phyloP scores from a whole-genome alignment of 2,888 invertebrate genomes.

The Patella caerulea region DNA sequence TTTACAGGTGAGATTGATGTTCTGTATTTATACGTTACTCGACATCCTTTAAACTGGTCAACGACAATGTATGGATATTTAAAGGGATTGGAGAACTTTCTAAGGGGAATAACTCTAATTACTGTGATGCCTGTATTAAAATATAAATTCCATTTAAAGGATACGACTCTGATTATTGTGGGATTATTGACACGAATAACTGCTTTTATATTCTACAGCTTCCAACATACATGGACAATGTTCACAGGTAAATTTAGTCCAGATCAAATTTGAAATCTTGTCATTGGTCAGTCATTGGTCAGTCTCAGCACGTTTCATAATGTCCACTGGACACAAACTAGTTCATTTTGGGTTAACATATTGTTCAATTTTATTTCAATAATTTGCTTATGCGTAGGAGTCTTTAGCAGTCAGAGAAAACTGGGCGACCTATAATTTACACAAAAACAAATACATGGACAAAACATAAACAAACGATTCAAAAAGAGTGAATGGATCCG shows the following conservation, averaged over 20 bases:
- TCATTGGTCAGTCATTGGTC: too few relatives aligned
- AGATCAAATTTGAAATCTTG: too few relatives aligned
- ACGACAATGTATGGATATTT: conserved; percentile 80
- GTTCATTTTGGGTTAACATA: too few relatives aligned
- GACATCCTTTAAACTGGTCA: conserved; percentile 81
- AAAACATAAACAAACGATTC: too few relatives aligned
- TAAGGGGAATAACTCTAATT: conserved; percentile 72
- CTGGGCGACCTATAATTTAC: too few relatives aligned
- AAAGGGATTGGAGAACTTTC: conserved; percentile 74
- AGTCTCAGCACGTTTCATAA: too few relatives aligned
- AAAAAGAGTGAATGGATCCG: too few relatives aligned
- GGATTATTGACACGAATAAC: conserved; percentile 70
- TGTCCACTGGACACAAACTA: too few relatives aligned
- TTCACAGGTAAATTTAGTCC: conserved; percentile 65
- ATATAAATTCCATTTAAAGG: conserved; percentile 46
- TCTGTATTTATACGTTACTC: conserved; percentile 82
- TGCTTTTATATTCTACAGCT: conserved; percentile 66
- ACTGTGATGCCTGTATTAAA: conserved; percentile 64
- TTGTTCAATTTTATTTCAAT: too few relatives aligned
- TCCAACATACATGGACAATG: conserved; percentile 62
- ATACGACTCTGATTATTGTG: conserved; percentile 66
- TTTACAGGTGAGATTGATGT: conserved; percentile 82
- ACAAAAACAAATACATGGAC: too few relatives aligned
- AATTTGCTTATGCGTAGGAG: too few relatives aligned
- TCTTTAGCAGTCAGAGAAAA: too few relatives aligned